These are phyloP conservation scores for Ceratothoa steindachneri DNA, from an alignment of 2,888 invertebrate species.

Conservation along the genomic window DNA sequence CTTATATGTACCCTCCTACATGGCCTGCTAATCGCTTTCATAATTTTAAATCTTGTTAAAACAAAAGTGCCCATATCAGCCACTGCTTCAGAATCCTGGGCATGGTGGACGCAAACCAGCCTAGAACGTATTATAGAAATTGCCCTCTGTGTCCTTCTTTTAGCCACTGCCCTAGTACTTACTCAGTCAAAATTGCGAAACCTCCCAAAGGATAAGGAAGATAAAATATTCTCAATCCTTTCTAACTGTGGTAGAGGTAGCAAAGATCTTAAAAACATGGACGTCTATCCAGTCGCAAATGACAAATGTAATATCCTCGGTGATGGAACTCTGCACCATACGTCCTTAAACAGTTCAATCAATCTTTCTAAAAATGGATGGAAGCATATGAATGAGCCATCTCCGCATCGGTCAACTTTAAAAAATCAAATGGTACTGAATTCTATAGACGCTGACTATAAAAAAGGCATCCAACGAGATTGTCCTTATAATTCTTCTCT, in stretches of 20 bases:
- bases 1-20: conserved; percentile 8
- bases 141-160: conserved; percentile 16
- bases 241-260: conserved; percentile 27
- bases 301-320: conserved; percentile 21
- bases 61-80: conserved; percentile 5
- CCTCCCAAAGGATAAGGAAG: conserved; percentile 12
- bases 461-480: background rate
- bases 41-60: conserved; percentile 3
- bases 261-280: conserved; percentile 12
- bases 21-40: conserved; percentile 15
- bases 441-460: background rate
- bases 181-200: conserved; percentile 15
- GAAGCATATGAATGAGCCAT: background rate
- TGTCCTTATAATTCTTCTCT: background rate
- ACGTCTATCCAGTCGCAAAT: conserved; percentile 21
- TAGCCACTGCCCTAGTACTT: conserved; percentile 20
- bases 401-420: background rate
- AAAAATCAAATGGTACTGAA: background rate
- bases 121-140: conserved; percentile 30
- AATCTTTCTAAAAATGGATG: conserved; percentile 1
- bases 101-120: conserved; percentile 33
- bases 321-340: background rate
- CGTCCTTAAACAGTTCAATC: background rate
- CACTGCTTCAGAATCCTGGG: conserved; percentile 21
- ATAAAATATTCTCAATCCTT: conserved; percentile 31